Base-by-base conservation (phyloP, 2,888 invertebrate species). In the Azorinus chamasolen region DNA sequence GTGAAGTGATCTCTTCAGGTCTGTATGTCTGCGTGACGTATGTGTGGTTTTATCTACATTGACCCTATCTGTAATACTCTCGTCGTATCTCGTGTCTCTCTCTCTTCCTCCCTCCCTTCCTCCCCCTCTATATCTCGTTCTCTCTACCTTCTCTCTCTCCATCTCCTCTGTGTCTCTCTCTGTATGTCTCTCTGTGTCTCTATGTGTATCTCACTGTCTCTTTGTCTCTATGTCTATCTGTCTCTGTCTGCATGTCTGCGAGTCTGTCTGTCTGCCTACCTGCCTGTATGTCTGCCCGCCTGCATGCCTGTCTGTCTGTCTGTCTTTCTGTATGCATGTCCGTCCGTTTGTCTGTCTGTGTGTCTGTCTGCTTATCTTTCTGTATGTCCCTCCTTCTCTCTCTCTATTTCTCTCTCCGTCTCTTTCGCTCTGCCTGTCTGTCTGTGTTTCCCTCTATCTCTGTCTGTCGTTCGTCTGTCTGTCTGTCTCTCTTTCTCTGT, bases 331-430 rank as follows among this genome's bases (percentile, higher is more conserved):
- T 41, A 8, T 41, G 41, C 16, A 8, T 41, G 41, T 45, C 45
- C 14, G 45, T 45, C 45, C 14, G 45, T 45, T 5, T 45, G 45
- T 45, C 4, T 45, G 14, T 45, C 4, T 20, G n/a, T 20, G 5
- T 45, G 18, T 45, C 45, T 45, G 18, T 45, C 45, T 45, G 5
- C 20, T 16, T 8, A 5, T 45, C 6, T 8, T 16, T 45, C 45
- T 45, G 18, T 45, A 5, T 45, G 18, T 45, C 45, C 14, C 45
- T 45, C 45, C 14, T 16, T 8, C 14, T 45, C 4, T 45, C 14
- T 45, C 45, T 45, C 45, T 45, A 5, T 20, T 20, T 45, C 45
- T 45, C 45, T 45, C 45, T 45, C 45, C 14, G 18, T 45, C 45
- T 8, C 45, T 45, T 20, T 45, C 4, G 4, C 6, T 45, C 45